Base-by-base conservation (phyloP, 2,113 vertebrate species). In the Potamarius usumacintae region DNA sequence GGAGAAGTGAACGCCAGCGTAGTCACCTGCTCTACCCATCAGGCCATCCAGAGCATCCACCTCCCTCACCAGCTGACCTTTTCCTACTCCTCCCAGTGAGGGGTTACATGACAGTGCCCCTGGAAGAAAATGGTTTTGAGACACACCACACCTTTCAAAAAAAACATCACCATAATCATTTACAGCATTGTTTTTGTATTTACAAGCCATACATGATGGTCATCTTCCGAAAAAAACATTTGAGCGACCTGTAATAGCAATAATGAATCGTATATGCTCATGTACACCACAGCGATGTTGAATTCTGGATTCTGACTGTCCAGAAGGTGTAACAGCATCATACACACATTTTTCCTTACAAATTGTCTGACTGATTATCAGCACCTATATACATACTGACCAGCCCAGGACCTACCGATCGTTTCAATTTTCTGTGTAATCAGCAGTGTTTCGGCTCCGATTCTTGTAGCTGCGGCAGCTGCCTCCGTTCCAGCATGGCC, bases 61-160 rank as follows among this genome's bases (percentile, higher is more conserved):
- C 92, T 99, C 98, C 53, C 95, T 94, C 90, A 99, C 94, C 8
- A 99, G 96, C 30, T 99, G 98, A 0, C 98, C 98, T 92, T 99
- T 99, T 11, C 98, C 98, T 7, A 99, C 95, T 81, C 98, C 98
- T 1, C 98, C 98, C 92, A 99, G 95, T 27, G 98, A 99, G 0
- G 98, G 98, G 92, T 99, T 99, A 91, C 97, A 99, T 78, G 98
- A 99, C 94, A 99, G 95, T 74, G 97, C 96, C 30, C 98, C 97
- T 99, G 85, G 1, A 55, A 25, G 27, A 72, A 78, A 50, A 78
- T 0, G 52, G 5, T 48, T 4, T 3, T 60, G 0, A 34, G 30
- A n/a, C 14, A 22, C 15, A 8, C 69, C 7, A 10, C 9, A 9
- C 34, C 69, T 42, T 34, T 72, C 17, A 15, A 69, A 69, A 27